phyloP scores from a whole-genome alignment of 2,113 vertebrate species.

The Orientallactaga bullata region DNA sequence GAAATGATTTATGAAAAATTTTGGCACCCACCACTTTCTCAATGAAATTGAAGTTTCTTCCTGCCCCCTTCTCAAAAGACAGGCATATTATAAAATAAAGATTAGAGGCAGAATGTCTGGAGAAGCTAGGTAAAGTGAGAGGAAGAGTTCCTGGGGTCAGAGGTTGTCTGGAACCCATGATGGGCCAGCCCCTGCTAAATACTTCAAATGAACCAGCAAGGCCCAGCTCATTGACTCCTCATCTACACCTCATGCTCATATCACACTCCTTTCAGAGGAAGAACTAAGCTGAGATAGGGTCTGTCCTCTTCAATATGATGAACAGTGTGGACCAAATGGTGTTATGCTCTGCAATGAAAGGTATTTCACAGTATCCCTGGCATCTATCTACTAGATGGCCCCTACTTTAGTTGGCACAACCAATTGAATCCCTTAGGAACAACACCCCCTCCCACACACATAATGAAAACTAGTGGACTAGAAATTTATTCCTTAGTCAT shows the following conservation, averaged over 20 bases:
- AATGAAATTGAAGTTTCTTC: neutral
- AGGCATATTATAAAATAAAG: neutral
- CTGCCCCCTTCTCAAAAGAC: neutral
- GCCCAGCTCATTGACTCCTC: too few species aligned
- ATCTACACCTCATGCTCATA: too few species aligned
- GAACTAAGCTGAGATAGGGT: neutral
- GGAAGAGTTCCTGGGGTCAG: neutral
- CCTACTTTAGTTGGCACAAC: neutral
- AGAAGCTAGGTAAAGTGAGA: neutral
- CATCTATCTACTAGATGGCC: neutral
- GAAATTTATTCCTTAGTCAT: neutral
- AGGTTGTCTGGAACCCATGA: neutral
- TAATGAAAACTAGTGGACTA: neutral
- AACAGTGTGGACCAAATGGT: neutral
- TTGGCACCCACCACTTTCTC: neutral
- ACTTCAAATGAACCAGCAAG: too few species aligned
- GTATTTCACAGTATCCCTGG: too few species aligned
- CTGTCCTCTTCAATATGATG: neutral
- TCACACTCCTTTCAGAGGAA: neutral
- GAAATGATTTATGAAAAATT: constrained; percentile 10
- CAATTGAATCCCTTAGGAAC: neutral
- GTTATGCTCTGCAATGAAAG: neutral
- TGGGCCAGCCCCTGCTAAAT: too few species aligned
- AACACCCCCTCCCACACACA: neutral
- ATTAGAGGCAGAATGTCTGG: neutral